Percentiles rank a stretch among this genome's conserved stretches.
phyloP scores from a whole-genome alignment of 2,113 vertebrate genomes.

The Entosphenus tridentatus region DNA sequence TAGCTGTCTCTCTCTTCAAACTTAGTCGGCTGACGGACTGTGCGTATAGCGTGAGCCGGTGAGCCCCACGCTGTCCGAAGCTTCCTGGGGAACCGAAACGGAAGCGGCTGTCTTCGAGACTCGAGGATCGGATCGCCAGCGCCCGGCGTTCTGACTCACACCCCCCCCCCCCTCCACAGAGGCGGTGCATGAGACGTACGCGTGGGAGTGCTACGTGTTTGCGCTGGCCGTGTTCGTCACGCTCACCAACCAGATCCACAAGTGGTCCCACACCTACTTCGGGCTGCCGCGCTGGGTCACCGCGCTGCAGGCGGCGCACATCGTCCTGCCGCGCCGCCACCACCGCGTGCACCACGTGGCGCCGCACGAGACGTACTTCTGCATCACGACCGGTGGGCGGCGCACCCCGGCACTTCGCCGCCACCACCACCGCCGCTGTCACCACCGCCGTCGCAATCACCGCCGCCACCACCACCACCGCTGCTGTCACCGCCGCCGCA shows the following conservation, averaged over 20 bases:
- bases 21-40: too few relatives aligned
- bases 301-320: slow-evolving; percentile 65
- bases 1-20: too few relatives aligned
- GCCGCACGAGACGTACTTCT: slow-evolving; percentile 94
- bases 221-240: slow-evolving; percentile 68
- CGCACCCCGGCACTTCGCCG: neutral
- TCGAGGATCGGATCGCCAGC: too few relatives aligned
- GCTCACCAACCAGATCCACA: slow-evolving; percentile 98
- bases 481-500: too few relatives aligned
- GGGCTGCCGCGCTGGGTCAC: slow-evolving; percentile 66
- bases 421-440: too few relatives aligned
- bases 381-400: slow-evolving; percentile 74
- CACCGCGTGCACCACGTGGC: slow-evolving; percentile 87
- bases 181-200: slow-evolving; percentile 36
- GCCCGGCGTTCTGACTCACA: too few relatives aligned
- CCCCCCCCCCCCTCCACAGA: slow-evolving; percentile 22
- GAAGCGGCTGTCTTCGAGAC: too few relatives aligned
- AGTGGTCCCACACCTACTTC: slow-evolving; percentile 94
- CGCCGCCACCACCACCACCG: too few relatives aligned
- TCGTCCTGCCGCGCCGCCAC: slow-evolving; percentile 81
- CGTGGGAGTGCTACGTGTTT: slow-evolving; percentile 69
- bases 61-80: too few relatives aligned
- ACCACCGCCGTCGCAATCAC: too few relatives aligned
- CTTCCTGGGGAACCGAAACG: too few relatives aligned
- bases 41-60: too few relatives aligned